Percentiles rank a stretch among this genome's conserved stretches.
phyloP scores from a whole-genome alignment of 2,888 invertebrate species.

The Nemurella pictetii region DNA sequence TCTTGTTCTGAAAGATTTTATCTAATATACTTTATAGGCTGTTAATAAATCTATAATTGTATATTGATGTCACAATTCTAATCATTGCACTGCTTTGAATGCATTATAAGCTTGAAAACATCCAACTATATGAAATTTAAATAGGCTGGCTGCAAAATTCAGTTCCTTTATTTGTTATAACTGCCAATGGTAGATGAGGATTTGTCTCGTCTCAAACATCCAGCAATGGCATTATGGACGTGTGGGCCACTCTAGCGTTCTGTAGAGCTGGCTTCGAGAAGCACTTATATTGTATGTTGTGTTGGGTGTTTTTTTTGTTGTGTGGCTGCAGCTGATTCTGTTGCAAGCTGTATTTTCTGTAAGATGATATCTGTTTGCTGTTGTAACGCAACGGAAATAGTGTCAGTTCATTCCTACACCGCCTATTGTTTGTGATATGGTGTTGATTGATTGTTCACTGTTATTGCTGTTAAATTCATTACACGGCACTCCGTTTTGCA shows the following conservation, averaged over 20 bases:
- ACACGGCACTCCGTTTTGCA: not conserved
- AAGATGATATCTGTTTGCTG: not conserved
- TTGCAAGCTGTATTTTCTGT: not conserved
- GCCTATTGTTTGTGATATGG: not conserved
- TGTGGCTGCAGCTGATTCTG: not conserved
- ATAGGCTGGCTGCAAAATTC: not conserved
- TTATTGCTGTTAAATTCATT: not conserved
- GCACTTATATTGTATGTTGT: not conserved
- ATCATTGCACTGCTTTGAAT: not conserved
- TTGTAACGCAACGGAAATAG: not conserved
- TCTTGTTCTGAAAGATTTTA: not conserved
- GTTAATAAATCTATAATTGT: slow-evolving; percentile 13
- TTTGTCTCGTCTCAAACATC: not conserved
- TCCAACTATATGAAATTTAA: not conserved
- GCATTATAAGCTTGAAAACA: not conserved
- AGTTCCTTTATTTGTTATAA: not conserved
- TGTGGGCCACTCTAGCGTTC: too few species aligned
- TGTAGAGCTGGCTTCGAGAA: too few species aligned
- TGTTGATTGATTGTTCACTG: not conserved
- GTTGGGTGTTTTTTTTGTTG: not conserved
- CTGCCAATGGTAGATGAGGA: not conserved
- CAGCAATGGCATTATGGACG: not conserved
- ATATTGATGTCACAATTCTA: slow-evolving; percentile 14
- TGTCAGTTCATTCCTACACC: not conserved
- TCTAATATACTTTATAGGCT: not conserved